Percentiles rank a stretch among this genome's conserved stretches.
These are phyloP conservation scores for Tupiocoris notatus DNA, from an alignment of 2,888 invertebrate genomes.

Conservation along the genomic window DNA sequence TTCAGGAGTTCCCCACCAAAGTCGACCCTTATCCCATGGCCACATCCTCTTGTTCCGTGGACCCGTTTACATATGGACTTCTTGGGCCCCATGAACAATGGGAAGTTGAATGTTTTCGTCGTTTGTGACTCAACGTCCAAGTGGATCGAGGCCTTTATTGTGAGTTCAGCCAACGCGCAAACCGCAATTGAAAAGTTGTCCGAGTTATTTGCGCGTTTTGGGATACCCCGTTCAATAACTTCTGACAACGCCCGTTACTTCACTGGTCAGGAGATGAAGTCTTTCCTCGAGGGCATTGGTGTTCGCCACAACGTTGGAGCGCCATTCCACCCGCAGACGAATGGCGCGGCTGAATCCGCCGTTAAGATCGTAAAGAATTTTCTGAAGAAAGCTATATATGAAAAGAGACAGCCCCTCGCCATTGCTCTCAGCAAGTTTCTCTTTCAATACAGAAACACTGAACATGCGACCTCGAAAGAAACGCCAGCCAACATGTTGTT, in stretches of 20 bases:
- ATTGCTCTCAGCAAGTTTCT: not conserved
- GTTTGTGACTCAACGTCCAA: constrained; percentile 16
- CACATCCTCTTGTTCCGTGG: not conserved
- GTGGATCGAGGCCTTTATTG: constrained; percentile 24
- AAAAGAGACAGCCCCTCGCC: not conserved
- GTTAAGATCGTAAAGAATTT: not conserved
- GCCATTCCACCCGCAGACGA: constrained; percentile 26
- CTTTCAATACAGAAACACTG: constrained; percentile 6
- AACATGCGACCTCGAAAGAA: not conserved
- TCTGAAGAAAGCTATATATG: not conserved
- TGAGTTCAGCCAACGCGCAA: not conserved
- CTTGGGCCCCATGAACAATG: not conserved
- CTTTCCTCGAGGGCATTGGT: constrained; percentile 9
- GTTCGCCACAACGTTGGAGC: constrained; percentile 19
- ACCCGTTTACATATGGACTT: not conserved
- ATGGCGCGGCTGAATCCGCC: constrained; percentile 6
- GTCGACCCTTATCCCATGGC: not conserved
- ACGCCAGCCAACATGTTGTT: constrained; percentile 1
- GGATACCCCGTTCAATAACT: constrained; percentile 9
- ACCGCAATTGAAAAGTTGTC: constrained; percentile 9
- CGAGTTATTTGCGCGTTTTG: constrained; percentile 11
- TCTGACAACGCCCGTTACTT: constrained; percentile 7
- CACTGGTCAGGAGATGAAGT: not conserved
- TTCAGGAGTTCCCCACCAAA: not conserved
- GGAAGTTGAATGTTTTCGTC: constrained; percentile 18